Conservation (phyloP, 2,888 invertebrate species). For the Scaptomyza flava region DNA sequence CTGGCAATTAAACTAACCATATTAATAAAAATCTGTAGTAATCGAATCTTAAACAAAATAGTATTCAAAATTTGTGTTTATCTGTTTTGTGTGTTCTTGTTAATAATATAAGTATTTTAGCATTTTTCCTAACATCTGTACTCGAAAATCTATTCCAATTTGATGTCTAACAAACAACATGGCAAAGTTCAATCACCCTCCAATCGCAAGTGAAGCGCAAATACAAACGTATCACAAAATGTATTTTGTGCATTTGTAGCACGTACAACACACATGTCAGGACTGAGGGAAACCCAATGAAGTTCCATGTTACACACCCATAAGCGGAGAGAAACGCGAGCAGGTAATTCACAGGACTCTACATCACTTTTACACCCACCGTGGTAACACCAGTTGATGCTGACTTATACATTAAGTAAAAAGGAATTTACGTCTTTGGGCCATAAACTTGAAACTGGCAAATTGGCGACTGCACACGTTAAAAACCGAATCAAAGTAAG, state of each 20-base stretch:
- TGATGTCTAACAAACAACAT: not conserved
- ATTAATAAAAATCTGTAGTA: no score
- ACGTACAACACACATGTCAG: conserved; percentile 50
- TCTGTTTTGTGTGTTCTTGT: no score
- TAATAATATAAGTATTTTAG: no score
- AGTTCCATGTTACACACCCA: conserved; percentile 29
- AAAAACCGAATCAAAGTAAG: conserved; percentile 72
- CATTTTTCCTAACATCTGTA: no score
- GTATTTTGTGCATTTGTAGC: conserved; percentile 44
- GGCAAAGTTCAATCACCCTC: not conserved
- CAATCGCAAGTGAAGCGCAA: conserved; percentile 7
- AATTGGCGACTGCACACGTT: conserved; percentile 55
- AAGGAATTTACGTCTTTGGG: conserved; percentile 65
- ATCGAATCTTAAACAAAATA: no score
- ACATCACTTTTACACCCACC: no score
- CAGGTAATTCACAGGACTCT: not conserved
- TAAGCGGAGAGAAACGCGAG: not conserved
- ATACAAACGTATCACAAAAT: conserved; percentile 20
- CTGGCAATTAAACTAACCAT: no score
- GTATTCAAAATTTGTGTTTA: no score
- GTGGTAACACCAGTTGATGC: conserved; percentile 14
- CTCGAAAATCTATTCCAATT: no score
- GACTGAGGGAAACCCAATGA: conserved; percentile 15
- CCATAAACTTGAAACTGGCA: conserved; percentile 63
- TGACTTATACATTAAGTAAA: conserved; percentile 68